Conservation (phyloP, 1,140 invertebrate genomes). For the Meloidogyne floridensis region DNA sequence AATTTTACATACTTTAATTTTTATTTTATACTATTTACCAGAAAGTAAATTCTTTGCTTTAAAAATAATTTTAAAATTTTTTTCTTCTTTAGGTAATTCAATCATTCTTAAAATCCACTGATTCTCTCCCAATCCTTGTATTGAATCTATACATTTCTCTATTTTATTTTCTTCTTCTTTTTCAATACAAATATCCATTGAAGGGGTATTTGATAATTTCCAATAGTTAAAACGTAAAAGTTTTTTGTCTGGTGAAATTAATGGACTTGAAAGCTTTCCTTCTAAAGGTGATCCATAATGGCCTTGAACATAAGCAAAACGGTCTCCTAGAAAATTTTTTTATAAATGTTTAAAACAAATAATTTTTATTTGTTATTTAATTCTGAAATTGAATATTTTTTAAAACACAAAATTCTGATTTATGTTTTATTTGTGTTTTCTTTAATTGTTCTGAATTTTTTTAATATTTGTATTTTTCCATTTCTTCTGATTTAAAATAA, state of each 20-base stretch:
- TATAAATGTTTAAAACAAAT: background rate
- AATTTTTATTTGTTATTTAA: background rate
- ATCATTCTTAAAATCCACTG: slow-evolving; percentile 29
- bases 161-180: slow-evolving; percentile 21
- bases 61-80: slow-evolving; percentile 26
- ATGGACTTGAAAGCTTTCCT: slow-evolving; percentile 22
- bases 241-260: slow-evolving; percentile 8
- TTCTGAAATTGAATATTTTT: background rate
- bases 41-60: slow-evolving; percentile 30
- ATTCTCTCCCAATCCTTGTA: slow-evolving; percentile 33
- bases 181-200: slow-evolving; percentile 37
- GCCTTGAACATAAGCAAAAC: slow-evolving; percentile 40
- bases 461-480: background rate
- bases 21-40: slow-evolving; percentile 10
- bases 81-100: slow-evolving; percentile 19
- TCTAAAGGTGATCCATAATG: slow-evolving; percentile 30
- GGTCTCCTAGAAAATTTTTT: background rate
- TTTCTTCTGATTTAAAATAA: background rate
- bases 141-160: slow-evolving; percentile 31
- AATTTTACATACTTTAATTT: background rate
- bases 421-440: too few species aligned
- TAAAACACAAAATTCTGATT: background rate
- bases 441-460: too few species aligned
- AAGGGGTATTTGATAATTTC: slow-evolving; percentile 26
- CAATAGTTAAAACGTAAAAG: slow-evolving; percentile 23